Evolutionary conservation across 2,113 vertebrate species (phyloP).

Genomic region (Panurus biarmicus): DNA sequence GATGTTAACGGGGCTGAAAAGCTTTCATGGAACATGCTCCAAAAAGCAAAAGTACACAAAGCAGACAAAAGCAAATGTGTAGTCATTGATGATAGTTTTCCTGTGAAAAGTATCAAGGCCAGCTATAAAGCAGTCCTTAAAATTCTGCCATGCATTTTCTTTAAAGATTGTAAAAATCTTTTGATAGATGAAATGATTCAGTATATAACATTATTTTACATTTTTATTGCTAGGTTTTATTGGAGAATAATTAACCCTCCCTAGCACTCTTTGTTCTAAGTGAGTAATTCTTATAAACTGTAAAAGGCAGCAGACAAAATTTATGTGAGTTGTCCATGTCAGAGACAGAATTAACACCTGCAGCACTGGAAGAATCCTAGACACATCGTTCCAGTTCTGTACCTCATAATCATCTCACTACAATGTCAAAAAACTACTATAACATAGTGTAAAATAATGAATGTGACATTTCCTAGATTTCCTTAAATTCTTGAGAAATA

Average conservation of each 20-base stretch:
- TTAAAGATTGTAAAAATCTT: not conserved
- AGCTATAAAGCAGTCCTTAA: not conserved
- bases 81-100: not conserved
- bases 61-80: not conserved
- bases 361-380: not conserved
- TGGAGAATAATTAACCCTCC: not conserved
- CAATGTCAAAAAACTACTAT: not conserved
- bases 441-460: not conserved
- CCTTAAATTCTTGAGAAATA: not conserved
- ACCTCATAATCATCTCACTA: not conserved
- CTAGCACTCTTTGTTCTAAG: not conserved
- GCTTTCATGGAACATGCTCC: not conserved
- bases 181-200: not conserved
- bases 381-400: not conserved
- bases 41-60: not conserved
- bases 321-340: not conserved
- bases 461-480: not conserved
- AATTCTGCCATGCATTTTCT: not conserved
- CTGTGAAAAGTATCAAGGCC: not conserved
- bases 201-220: not conserved
- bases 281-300: not conserved
- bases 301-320: not conserved
- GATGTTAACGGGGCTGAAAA: slow-evolving; percentile 36
- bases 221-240: not conserved
- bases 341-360: not conserved